Base-by-base conservation (phyloP, 2,888 invertebrate genomes). In the Scaptomyza polygonia region DNA sequence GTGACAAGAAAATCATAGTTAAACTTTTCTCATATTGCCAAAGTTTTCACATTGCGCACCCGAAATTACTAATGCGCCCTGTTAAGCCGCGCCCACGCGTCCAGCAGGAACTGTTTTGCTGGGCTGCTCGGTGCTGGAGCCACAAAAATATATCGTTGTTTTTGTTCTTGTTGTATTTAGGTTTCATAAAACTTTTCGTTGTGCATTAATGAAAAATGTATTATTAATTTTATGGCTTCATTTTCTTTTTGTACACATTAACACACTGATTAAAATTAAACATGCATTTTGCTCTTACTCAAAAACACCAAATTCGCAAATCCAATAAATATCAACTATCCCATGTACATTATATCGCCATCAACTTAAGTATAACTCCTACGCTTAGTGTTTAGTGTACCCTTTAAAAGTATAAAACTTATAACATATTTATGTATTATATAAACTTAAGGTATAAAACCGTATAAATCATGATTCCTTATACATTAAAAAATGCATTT, bases 1-100 rank as follows among this genome's bases (percentile, higher is more conserved):
- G 67, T 77, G 82, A 69, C 75, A 83, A 84, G 87, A 87, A 90
- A 89, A 83, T 82, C 87, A 73, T 77, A 79, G 78, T 52, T 67
- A 55, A 88, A 88, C 65, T 80, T 88, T 81, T 59, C 30, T 70
- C 64, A 81, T 80, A 88, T 85, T 88, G 79, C 79, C 66, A 89
- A 89, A 90, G 73, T 89, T 89, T 89, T 79, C 72, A 64, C 87
- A 88, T 79, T 80, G 74, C 82, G 66, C 62, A 39, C 16, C 64
- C 55, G 25, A 83, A 83, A 80, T 80, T 77, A 72, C 85, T 70
- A 73, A 85, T 67, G 65, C 85, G 63, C 81, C 77, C 66, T 67
- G 48, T 54, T 44, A 49, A 39, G 59, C 62, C 54, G 25, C 45
- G 42, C 44, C 52, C 21, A 29, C 39, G 9, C 42, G 48, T 5